Base-by-base conservation (phyloP, 2,888 invertebrate species). In the Elysia crispata region DNA sequence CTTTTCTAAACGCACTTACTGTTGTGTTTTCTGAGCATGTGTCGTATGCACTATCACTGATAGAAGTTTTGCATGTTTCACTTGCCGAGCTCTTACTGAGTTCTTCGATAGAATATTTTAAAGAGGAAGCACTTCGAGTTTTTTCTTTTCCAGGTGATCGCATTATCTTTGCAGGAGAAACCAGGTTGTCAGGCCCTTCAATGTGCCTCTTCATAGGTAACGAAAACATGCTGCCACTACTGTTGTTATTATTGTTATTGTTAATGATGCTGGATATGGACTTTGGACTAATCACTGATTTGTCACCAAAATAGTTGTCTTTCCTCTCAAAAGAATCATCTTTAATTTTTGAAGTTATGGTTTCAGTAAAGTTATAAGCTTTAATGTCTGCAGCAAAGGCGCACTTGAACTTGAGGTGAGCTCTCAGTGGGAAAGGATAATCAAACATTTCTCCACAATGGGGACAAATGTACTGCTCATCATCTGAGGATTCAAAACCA, bases 351-450 rank as follows among this genome's bases (percentile, higher is more conserved):
- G 1, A 6, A 6, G 41, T 6, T 15, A 50, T 66, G 11, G 66
- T 28, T 11, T 28, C 23, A 25, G n/a, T 13, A n/a, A 23, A 30
- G 49, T 25, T 25, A 20, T 18, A 57, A 1, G 67, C 25, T 1
- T 8, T 57, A 28, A 76, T 49, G 15, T 76, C 80, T 0, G 72
- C n/a, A 8, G 81, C 74, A 69, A 81, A 79, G 23, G 76, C 74
- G 80, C 91, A 91, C 82, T 88, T 87, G 83, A 91, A 91, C 73
- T 89, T 84, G 79, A 88, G 84, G 83, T 91, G 91, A 13, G 91
- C 89, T 66, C 90, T 84, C 30, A 90, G 81, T 6, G 89, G 87
- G 84, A 87, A 90, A 0, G 88, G 87, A 72, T 87, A 88, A 30
- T 87, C 86, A 81, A 91, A 92, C 25, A 82, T 86, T 72, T 89